Evolutionary conservation across 2,113 vertebrate species (phyloP).

Genomic region (Sitta europaea): DNA sequence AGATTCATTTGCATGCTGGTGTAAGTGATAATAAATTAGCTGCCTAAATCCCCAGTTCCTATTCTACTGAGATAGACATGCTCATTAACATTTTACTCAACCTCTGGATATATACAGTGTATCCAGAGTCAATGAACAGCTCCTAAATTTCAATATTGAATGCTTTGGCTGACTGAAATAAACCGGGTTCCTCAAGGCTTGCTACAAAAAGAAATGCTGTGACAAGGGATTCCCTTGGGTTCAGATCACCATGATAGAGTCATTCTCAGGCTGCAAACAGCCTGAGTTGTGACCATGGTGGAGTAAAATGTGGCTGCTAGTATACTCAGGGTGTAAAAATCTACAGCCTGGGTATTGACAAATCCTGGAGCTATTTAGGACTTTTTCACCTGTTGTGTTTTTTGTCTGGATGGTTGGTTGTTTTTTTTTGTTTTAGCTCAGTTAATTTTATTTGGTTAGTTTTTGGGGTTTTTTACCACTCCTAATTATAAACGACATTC

Average conservation of each 20-base stretch:
- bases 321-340: not conserved
- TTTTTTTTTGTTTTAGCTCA: not conserved
- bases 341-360: not conserved
- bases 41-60: not conserved
- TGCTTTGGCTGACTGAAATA: not conserved
- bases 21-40: constrained; percentile 20
- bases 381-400: not conserved
- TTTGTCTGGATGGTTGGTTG: not conserved
- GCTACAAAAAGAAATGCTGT: not conserved
- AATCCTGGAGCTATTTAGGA: not conserved
- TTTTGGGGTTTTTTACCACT: not conserved
- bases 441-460: not conserved
- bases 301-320: not conserved
- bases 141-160: not conserved
- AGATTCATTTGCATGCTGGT: not conserved
- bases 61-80: not conserved
- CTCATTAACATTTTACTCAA: constrained; percentile 20
- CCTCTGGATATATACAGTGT: not conserved
- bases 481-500: not conserved
- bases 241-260: not conserved
- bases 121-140: not conserved
- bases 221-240: not conserved
- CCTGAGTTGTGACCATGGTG: not conserved
- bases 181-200: not conserved
- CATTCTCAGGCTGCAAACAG: not conserved